phyloP scores from a whole-genome alignment of 1,140 invertebrate genomes.

The Ceratosolen solmsi region DNA sequence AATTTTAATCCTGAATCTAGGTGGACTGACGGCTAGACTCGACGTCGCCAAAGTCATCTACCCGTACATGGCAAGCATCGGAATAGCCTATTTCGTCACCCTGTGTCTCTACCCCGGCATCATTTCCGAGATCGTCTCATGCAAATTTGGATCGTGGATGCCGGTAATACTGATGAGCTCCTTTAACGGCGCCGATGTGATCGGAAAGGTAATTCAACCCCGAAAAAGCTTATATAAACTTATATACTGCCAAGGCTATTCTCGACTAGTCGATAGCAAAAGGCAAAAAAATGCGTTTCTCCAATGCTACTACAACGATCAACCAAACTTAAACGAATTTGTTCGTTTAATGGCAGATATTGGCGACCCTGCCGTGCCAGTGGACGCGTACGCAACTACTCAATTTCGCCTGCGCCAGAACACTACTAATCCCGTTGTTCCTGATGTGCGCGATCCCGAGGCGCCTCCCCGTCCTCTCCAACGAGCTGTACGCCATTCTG shows the following conservation, averaged over 20 bases:
- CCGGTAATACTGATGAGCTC: slow-evolving; percentile 91
- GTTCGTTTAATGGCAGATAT: slow-evolving; percentile 75
- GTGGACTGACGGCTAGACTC: slow-evolving; percentile 80
- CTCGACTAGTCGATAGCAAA: too few species aligned
- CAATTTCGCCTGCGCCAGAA: slow-evolving; percentile 79
- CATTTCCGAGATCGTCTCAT: slow-evolving; percentile 89
- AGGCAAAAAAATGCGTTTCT: too few species aligned
- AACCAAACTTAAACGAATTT: too few species aligned
- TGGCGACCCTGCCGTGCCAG: slow-evolving; percentile 85
- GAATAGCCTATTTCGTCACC: slow-evolving; percentile 89
- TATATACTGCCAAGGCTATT: too few species aligned
- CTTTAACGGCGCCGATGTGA: slow-evolving; percentile 89
- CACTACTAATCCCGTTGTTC: slow-evolving; percentile 86
- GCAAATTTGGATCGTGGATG: slow-evolving; percentile 89
- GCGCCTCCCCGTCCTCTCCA: slow-evolving; percentile 80
- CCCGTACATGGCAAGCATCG: slow-evolving; percentile 91
- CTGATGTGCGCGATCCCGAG: slow-evolving; percentile 86
- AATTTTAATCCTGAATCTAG: too few species aligned
- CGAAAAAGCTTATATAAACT: too few species aligned
- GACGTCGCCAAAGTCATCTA: slow-evolving; percentile 87
- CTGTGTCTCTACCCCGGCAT: slow-evolving; percentile 92
- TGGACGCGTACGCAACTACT: slow-evolving; percentile 85
- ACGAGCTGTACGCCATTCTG: slow-evolving; percentile 80
- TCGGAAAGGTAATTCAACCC: slow-evolving; percentile 81
- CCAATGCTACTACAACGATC: too few species aligned